These are phyloP conservation scores for Pseudocheirus occidentalis DNA, from an alignment of 2,797 vertebrate species.

Conservation along the genomic window DNA sequence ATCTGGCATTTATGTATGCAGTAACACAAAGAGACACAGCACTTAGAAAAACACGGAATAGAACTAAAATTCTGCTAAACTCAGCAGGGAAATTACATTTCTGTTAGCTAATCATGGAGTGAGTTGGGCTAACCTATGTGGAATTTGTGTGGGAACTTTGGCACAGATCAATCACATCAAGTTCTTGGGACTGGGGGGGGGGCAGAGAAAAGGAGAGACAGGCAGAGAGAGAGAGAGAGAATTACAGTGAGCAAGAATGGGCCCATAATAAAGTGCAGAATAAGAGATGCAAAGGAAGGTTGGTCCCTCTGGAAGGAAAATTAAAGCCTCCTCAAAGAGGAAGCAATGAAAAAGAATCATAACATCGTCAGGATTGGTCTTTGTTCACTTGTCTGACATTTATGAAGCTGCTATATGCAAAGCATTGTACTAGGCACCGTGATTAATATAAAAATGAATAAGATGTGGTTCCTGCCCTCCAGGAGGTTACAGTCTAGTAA, in stretches of 20 bases:
- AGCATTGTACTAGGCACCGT: not conserved
- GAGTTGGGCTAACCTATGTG: not conserved
- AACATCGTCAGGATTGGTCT: not conserved
- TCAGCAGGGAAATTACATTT: not conserved
- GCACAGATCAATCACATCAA: not conserved
- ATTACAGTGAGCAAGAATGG: not conserved
- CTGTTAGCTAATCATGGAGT: not conserved
- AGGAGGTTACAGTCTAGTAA: not conserved
- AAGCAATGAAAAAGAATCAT: not conserved
- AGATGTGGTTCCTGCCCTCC: not conserved
- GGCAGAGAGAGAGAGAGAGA: not conserved
- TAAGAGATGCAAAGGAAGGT: not conserved
- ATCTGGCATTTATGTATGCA: not conserved
- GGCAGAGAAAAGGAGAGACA: not conserved
- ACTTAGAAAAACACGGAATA: not conserved
- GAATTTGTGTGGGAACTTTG: slow-evolving; percentile 1
- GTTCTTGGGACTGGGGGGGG: not conserved
- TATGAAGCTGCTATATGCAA: not conserved
- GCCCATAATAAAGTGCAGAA: not conserved
- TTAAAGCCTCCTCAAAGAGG: not conserved
- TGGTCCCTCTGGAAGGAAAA: not conserved
- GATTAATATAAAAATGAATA: not conserved
- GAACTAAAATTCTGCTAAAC: not conserved
- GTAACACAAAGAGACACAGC: not conserved
- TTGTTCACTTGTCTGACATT: not conserved